These are phyloP conservation scores for Eidolon helvum DNA, from an alignment of 2,113 vertebrate genomes.

Conservation along the genomic window DNA sequence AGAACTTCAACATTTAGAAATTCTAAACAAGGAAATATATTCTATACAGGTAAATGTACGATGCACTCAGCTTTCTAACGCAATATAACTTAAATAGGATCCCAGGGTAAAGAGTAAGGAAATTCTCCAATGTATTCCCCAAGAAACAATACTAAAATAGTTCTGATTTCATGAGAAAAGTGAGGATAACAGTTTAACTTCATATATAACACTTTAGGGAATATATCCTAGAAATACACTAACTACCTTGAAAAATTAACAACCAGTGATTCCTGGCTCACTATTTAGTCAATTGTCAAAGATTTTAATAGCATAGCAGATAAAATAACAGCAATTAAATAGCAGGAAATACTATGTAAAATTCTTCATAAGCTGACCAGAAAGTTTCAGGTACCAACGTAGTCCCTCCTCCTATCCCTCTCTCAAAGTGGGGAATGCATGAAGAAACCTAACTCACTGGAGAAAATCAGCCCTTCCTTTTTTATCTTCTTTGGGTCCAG, in stretches of 20 bases:
- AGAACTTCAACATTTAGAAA: background rate
- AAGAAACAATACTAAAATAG: background rate
- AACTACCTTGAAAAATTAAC: background rate
- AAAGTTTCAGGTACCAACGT: background rate
- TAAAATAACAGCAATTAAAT: slow-evolving; percentile 6
- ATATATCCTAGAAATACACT: background rate
- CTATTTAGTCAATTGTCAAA: background rate
- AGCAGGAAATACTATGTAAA: background rate
- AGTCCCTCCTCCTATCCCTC: no score
- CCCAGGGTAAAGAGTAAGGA: background rate
- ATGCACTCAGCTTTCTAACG: background rate
- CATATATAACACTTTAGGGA: background rate
- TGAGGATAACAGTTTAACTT: background rate
- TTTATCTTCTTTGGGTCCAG: background rate
- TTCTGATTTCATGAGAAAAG: background rate
- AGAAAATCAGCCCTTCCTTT: background rate
- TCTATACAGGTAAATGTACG: background rate
- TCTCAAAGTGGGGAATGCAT: background rate
- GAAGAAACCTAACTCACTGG: background rate
- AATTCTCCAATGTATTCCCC: background rate
- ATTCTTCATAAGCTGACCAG: background rate
- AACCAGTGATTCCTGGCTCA: background rate
- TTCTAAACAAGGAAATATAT: slow-evolving; percentile 48
- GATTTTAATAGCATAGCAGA: background rate
- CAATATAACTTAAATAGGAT: background rate